Evolutionary conservation across 2,888 invertebrate genomes (phyloP), one percentile per base, ranked within the genome.

Genomic region (Diplolepis rosae): DNA sequence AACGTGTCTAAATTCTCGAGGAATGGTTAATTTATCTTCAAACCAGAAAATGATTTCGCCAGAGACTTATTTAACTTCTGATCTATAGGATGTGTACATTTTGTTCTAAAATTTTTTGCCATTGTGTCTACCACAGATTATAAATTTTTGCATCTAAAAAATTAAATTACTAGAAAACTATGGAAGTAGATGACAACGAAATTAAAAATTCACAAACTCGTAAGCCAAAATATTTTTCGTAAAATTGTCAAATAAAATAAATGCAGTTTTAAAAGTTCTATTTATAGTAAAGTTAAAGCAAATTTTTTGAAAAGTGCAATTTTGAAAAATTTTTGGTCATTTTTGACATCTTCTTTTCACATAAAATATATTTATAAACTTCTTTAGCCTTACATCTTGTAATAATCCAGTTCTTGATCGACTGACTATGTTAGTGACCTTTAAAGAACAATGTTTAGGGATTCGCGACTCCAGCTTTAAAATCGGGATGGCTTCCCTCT

Each of bases 401-500:
- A 22, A 45, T 18, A 11, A 22, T 45, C 18, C 11, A 45, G 45
- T 45, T 45, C 18, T 45, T 45, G 9, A 18, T 45, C 18, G 18
- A 45, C 7, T 45, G 45, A 22, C 45, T 9, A 45, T 45, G 75
- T 69, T 71, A 56, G 72, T 51, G 71, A 69, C 50, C 54, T 73
- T 75, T 71, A 72, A 70, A 70, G 72, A 75, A 69, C 70, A 66
- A 69, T 70, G 39, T 56, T 72, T 65, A 66, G 65, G 73, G 69
- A 67, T 70, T 65, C 70, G 65, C 70, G 66, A 71, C 56, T 65
- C 65, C 76, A 67, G 77, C 67, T 78, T 70, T 70, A 74, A 75
- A 78, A 76, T 78, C 73, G 74, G 77, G 75, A 78, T 78, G 77
- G 79, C 78, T 80, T 80, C 79, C 75, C 75, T 68, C 68, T 66